Conservation (phyloP, 2,797 vertebrate species). For the Microctenopoma steveboyesi region DNA sequence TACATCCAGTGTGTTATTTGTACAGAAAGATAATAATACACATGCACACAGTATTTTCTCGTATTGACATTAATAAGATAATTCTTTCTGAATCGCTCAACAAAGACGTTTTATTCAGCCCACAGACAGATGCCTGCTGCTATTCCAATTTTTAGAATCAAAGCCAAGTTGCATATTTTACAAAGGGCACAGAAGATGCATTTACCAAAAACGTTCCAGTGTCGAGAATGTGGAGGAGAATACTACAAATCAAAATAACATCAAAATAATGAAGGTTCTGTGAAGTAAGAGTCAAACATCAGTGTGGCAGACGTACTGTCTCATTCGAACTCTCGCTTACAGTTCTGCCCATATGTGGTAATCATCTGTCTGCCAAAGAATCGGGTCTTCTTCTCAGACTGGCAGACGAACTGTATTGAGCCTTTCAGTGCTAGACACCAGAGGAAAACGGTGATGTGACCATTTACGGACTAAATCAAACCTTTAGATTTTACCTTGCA, state of each 20-base stretch:
- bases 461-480: constrained; percentile 25
- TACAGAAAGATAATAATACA: background rate
- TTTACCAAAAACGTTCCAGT: constrained; percentile 40
- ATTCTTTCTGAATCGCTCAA: constrained; percentile 5
- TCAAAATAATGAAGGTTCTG: background rate
- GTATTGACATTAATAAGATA: background rate
- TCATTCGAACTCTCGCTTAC: constrained; percentile 24
- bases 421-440: constrained; percentile 17
- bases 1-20: background rate
- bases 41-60: background rate
- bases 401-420: constrained; percentile 3
- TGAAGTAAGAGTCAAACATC: constrained; percentile 29
- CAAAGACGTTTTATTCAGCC: constrained; percentile 24
- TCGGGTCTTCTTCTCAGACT: constrained; percentile 37
- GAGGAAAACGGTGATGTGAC: constrained; percentile 11
- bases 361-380: constrained; percentile 35
- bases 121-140: constrained; percentile 22
- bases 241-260: background rate
- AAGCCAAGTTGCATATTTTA: constrained; percentile 36
- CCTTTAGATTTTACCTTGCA: constrained; percentile 7
- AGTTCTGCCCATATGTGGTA: constrained; percentile 45
- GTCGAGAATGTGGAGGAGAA: constrained; percentile 8
- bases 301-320: constrained; percentile 4
- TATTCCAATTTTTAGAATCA: constrained; percentile 17
- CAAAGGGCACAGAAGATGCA: constrained; percentile 47